Evolutionary conservation across 2,888 invertebrate species (phyloP), one percentile per base, ranked within the genome.

Genomic region (Pheosia tremula): DNA sequence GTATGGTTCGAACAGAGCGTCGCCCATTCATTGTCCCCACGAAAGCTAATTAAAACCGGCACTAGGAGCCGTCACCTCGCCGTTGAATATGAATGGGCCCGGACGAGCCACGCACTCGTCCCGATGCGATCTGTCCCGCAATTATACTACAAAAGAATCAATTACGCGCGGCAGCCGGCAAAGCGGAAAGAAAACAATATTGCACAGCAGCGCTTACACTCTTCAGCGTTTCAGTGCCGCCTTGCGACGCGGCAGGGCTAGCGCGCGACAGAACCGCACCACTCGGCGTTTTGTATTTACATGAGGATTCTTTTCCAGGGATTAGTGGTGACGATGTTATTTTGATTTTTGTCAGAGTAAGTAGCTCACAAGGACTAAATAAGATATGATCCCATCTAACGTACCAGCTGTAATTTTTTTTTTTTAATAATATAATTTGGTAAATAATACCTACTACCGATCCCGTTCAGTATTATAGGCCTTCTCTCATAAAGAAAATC

Each of bases 111-210:
- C 79, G 79, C 80, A 75, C 77, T 77, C 73, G 69, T 69, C 69
- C 73, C 76, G 87, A 85, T 85, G 88, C 82, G 87, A 86, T 86
- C 86, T 84, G 86, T 47, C 77, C 80, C 85, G 87, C 88, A 85
- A 87, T 89, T 86, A 87, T 78, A 69, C 72, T 81, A 91, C 92
- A 92, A 92, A 93, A 86, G 91, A 91, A 92, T 91, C 90, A 89
- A 91, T 93, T 92, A 91, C 75, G 73, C 71, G 76, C 73, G 74
- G 76, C 78, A 78, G 68, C 69, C 68, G 72, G 76, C 80, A 81
- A 81, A 84, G 83, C 84, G 80, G 80, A 83, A 86, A 81, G 85
- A 87, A 84, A 87, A 89, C 89, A 88, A 85, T 88, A 87, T 85
- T 85, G 87, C 87, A 83, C 85, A 84, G 77, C 80, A 78, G 78